These are phyloP conservation scores for Baronia brevicornis DNA, from an alignment of 2,888 invertebrate genomes.

Conservation along the genomic window DNA sequence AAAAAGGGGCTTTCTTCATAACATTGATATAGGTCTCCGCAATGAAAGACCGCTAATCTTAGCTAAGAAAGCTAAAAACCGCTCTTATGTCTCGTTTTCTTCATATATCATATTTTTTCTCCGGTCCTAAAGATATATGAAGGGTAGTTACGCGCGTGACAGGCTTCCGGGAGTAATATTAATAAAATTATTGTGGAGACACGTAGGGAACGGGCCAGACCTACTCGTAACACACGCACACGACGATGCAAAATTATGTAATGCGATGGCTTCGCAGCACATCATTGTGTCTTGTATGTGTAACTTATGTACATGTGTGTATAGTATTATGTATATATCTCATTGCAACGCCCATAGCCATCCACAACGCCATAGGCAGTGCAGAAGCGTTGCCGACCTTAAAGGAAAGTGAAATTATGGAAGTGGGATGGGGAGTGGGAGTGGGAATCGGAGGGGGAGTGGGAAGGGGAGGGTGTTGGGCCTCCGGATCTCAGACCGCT, in stretches of 20 bases:
- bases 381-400: too few species aligned
- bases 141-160: constrained; percentile 68
- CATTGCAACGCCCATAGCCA: too few species aligned
- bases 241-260: constrained; percentile 18
- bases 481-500: too few species aligned
- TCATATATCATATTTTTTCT: constrained; percentile 74
- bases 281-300: constrained; percentile 25
- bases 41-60: constrained; percentile 58
- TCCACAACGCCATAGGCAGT: neutral
- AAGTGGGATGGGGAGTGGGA: too few species aligned
- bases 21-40: too few species aligned
- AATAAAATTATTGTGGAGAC: constrained; percentile 74
- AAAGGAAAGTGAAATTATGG: too few species aligned
- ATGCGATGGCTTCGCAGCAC: constrained; percentile 27
- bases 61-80: constrained; percentile 51
- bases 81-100: constrained; percentile 66
- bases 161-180: constrained; percentile 69
- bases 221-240: constrained; percentile 33
- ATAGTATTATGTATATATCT: too few species aligned
- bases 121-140: constrained; percentile 60
- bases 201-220: constrained; percentile 51
- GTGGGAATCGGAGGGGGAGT: too few species aligned
- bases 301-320: too few species aligned
- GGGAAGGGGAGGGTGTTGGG: too few species aligned
- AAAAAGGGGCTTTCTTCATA: too few species aligned